Conservation (phyloP, 2,113 vertebrate genomes). For the Ammospiza caudacuta region DNA sequence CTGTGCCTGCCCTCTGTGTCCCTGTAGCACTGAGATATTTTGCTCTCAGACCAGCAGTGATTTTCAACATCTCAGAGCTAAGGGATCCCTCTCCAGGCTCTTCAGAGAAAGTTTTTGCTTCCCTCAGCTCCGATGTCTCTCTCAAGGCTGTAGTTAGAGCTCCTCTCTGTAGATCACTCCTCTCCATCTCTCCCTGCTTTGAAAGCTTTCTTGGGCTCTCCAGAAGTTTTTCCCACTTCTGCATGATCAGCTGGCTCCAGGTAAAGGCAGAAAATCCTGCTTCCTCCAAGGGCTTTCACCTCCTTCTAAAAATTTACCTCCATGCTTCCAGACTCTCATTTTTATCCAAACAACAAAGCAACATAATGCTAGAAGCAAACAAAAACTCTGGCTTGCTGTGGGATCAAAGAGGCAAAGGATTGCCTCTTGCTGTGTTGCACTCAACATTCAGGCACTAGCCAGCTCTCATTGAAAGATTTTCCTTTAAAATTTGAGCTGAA, state of each 20-base stretch:
- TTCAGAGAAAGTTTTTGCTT: not conserved
- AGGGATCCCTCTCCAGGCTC: not conserved
- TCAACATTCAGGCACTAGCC: not conserved
- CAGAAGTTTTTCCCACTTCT: not conserved
- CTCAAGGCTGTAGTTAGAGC: not conserved
- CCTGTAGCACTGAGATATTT: not conserved
- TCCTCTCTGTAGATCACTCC: not conserved
- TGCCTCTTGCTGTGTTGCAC: rapidly evolving
- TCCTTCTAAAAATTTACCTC: not conserved
- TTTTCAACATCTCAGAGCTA: not conserved
- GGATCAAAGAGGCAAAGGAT: not conserved
- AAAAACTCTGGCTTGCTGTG: not conserved
- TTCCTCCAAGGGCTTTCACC: not conserved
- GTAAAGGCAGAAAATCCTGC: not conserved
- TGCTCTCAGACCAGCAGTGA: not conserved
- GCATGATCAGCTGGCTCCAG: not conserved
- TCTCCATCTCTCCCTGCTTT: not conserved
- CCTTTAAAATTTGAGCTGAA: not conserved
- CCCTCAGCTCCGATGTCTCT: not conserved
- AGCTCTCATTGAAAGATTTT: not conserved
- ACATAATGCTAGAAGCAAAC: not conserved
- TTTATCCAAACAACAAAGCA: not conserved
- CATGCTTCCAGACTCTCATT: not conserved
- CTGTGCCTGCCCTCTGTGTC: not conserved
- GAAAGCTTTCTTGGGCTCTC: not conserved